phyloP scores from a whole-genome alignment of 2,113 vertebrate genomes.

The Hemichromis elongatus region DNA sequence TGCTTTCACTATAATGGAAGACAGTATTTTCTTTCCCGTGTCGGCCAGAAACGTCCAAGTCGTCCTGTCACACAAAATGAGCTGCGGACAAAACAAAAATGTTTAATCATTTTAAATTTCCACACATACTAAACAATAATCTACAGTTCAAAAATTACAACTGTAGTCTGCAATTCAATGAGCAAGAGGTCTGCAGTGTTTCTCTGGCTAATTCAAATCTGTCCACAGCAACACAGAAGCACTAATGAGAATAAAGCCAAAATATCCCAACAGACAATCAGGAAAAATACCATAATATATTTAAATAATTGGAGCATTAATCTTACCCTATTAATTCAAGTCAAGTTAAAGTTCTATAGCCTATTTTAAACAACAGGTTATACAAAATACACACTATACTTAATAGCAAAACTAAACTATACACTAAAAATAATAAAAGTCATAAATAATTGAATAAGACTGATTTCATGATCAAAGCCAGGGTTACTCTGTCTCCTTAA shows the following conservation, averaged over 20 bases:
- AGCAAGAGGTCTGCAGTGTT: not conserved
- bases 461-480: not conserved
- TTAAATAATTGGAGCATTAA: not conserved
- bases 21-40: conserved; percentile 89
- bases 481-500: not conserved
- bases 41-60: conserved; percentile 89
- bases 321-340: not conserved
- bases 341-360: not conserved
- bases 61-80: conserved; percentile 84
- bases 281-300: not conserved
- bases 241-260: not conserved
- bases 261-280: not conserved
- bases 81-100: conserved; percentile 63
- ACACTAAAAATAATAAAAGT: not conserved
- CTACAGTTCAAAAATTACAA: not conserved
- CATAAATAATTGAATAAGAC: not conserved
- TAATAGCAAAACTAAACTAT: not conserved
- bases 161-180: not conserved
- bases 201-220: not conserved
- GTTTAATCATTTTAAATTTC: not conserved
- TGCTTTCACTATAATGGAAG: conserved; percentile 87
- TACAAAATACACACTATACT: not conserved
- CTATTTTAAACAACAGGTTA: not conserved
- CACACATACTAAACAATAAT: rapidly evolving
- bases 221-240: not conserved